phyloP scores from a whole-genome alignment of 2,113 vertebrate species.

The Cryptomyrus ogoouensis region DNA sequence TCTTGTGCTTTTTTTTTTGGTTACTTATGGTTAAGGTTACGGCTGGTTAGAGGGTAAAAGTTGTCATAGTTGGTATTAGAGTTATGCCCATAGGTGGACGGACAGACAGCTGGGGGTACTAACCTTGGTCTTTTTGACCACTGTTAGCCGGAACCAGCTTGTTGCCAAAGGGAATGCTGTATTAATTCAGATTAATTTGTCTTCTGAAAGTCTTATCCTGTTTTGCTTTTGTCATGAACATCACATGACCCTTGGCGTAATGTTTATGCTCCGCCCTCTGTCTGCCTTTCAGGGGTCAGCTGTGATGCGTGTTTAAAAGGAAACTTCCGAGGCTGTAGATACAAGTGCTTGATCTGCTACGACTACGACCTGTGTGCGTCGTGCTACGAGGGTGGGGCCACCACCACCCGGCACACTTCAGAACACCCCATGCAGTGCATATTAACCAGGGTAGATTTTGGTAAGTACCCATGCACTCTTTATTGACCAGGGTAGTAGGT shows the following conservation, averaged over 20 bases:
- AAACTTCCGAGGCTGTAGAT: conserved; percentile 93
- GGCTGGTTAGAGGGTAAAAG: too few species aligned
- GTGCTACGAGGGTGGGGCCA: conserved; percentile 98
- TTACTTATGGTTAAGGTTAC: neutral
- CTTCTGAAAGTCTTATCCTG: neutral
- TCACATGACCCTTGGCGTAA: neutral
- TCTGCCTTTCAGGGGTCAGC: conserved; percentile 86
- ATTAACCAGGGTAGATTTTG: conserved; percentile 99
- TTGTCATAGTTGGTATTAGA: neutral
- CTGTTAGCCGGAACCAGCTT: neutral
- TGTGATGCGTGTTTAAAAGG: conserved; percentile 99
- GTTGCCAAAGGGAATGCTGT: neutral
- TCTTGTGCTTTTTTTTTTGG: neutral
- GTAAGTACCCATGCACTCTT: conserved; percentile 64
- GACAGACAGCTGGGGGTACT: neutral
- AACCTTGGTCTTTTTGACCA: neutral
- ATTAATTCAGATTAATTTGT: neutral
- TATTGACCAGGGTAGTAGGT: neutral
- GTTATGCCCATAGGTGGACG: neutral
- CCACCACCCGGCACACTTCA: conserved; percentile 93
- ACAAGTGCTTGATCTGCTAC: conserved; percentile 99
- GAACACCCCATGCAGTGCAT: conserved; percentile 99
- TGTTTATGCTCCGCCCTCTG: neutral
- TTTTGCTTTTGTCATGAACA: too few species aligned
- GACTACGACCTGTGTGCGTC: conserved; percentile 98